Percentiles rank a stretch among this genome's conserved stretches.
phyloP scores from a whole-genome alignment of 2,113 vertebrate genomes.

The Porphyrio hochstetteri region DNA sequence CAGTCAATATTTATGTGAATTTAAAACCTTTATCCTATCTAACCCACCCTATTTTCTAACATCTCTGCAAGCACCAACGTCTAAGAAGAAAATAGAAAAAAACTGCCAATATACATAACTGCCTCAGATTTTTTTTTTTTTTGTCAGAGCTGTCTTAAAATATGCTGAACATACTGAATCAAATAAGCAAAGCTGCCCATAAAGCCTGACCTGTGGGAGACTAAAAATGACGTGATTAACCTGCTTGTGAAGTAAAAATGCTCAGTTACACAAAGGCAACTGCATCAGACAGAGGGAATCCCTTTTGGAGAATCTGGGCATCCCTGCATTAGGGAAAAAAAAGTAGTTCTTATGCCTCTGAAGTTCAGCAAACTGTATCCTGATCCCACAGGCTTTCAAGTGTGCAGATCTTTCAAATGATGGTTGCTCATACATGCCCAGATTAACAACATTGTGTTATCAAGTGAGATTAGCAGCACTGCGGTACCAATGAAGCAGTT shows the following conservation, averaged over 20 bases:
- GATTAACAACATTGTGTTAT: background rate
- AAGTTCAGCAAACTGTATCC: background rate
- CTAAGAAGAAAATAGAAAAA: background rate
- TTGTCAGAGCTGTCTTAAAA: background rate
- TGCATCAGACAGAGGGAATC: background rate
- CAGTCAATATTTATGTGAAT: background rate
- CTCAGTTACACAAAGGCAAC: background rate
- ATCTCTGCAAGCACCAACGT: background rate
- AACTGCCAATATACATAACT: background rate
- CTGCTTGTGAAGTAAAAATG: background rate
- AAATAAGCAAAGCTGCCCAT: background rate
- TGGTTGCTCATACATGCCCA: background rate
- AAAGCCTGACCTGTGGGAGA: background rate
- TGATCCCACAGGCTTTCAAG: background rate
- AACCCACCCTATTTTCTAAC: background rate
- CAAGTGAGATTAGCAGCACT: background rate
- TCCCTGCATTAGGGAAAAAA: background rate
- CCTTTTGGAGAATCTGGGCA: background rate
- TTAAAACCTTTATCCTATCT: background rate
- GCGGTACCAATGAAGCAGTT: background rate
- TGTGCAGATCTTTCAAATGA: background rate
- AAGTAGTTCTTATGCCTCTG: background rate
- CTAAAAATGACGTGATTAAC: background rate
- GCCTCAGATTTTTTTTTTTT: background rate
- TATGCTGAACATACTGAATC: background rate